A percentile compares a stretch with the other conserved stretches of the same genome.
Conservation (phyloP, 2,113 vertebrate species). For the Budorcas taxicolor region DNA sequence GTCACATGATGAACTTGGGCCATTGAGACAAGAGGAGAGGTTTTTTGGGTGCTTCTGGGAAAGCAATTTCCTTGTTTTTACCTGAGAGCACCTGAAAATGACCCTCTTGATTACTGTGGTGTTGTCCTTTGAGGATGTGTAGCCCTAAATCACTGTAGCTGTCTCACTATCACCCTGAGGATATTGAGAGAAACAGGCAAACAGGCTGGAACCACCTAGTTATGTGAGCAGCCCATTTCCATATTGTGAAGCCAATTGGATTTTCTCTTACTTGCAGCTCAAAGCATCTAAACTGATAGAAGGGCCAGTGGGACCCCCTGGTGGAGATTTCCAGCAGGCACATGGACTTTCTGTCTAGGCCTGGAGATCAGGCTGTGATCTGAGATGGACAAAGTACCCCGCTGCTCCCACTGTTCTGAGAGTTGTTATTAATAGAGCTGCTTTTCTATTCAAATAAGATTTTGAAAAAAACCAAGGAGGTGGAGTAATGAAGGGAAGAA, state of each 20-base stretch:
- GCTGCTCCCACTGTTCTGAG: not conserved
- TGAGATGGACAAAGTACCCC: not conserved
- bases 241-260: not conserved
- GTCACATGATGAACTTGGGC: not conserved
- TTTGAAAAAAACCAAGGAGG: not conserved
- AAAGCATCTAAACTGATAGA: not conserved
- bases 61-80: not conserved
- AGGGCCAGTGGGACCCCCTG: not conserved
- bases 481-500: not conserved
- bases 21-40: not conserved
- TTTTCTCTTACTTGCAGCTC: not conserved
- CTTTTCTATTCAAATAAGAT: slow-evolving; percentile 6
- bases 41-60: not conserved
- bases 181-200: not conserved
- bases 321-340: not conserved
- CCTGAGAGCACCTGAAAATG: not conserved
- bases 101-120: not conserved
- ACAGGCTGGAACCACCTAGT: not conserved
- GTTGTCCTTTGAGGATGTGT: not conserved
- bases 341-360: not conserved
- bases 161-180: not conserved
- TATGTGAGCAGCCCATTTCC: not conserved
- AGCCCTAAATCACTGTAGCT: not conserved
- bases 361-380: not conserved
- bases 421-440: not conserved